Percentiles rank a stretch among this genome's conserved stretches.
These are phyloP conservation scores for Squalus acanthias DNA, from an alignment of 2,797 vertebrate genomes.

Conservation along the genomic window DNA sequence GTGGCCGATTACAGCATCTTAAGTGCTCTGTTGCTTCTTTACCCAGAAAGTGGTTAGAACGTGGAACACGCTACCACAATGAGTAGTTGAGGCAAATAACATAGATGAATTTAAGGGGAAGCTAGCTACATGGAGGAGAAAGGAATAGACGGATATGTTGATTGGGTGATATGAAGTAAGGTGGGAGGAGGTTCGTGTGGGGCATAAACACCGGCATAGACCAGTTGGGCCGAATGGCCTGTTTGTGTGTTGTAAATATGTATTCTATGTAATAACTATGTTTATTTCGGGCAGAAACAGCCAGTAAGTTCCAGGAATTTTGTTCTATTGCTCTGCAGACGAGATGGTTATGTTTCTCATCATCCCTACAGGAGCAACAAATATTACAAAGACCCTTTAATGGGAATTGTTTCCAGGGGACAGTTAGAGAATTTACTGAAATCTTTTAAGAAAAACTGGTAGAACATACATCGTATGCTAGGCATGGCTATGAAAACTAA, in stretches of 20 bases:
- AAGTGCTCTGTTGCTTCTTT: background rate
- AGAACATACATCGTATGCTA: background rate
- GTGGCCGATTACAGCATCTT: background rate
- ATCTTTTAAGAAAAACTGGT: background rate
- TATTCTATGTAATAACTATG: background rate
- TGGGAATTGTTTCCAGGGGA: background rate
- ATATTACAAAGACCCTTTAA: background rate
- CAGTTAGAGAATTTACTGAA: background rate
- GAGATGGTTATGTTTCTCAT: background rate
- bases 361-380: background rate
- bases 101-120: background rate
- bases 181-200: too few relatives aligned
- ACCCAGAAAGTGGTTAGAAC: background rate
- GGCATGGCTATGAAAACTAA: background rate
- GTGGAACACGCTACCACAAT: background rate
- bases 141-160: background rate
- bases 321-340: background rate
- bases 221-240: background rate
- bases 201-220: background rate
- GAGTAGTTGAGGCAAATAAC: background rate
- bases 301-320: background rate
- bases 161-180: background rate
- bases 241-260: background rate
- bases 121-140: background rate
- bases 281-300: background rate